A percentile compares a stretch with the other conserved stretches of the same genome.
Evolutionary conservation across 1,140 invertebrate species (phyloP).

Genomic region (Anoplophora glabripennis): DNA sequence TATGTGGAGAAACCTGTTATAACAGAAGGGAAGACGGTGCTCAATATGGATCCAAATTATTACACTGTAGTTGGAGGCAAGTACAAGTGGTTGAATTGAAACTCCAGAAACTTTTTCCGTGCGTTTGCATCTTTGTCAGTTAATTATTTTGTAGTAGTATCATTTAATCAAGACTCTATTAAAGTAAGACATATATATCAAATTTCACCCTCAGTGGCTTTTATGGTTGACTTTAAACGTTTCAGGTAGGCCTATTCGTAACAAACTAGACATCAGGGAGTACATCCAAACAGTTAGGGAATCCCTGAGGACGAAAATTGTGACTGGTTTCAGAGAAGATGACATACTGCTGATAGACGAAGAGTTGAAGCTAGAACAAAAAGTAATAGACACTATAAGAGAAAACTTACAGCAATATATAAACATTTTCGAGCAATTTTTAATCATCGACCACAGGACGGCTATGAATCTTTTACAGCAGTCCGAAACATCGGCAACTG

Average conservation of each 20-base stretch:
- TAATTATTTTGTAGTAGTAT: too few relatives aligned
- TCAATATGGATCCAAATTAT: constrained; percentile 61
- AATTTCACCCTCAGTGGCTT: too few relatives aligned
- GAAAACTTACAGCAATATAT: constrained; percentile 56
- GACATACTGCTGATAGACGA: constrained; percentile 59
- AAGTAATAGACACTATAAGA: constrained; percentile 53
- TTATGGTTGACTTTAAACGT: too few relatives aligned
- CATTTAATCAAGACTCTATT: too few relatives aligned
- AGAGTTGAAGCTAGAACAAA: constrained; percentile 57
- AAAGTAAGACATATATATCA: too few relatives aligned
- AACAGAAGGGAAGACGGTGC: constrained; percentile 48
- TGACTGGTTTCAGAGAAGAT: constrained; percentile 57
- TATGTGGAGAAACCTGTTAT: constrained; percentile 38
- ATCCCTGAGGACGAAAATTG: constrained; percentile 54
- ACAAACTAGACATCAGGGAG: constrained; percentile 51
- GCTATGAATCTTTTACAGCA: constrained; percentile 56
- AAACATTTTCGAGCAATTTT: constrained; percentile 60
- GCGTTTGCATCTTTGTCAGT: too few relatives aligned
- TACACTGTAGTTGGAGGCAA: constrained; percentile 57
- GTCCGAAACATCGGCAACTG: constrained; percentile 52
- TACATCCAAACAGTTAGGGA: constrained; percentile 58
- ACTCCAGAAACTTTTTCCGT: too few relatives aligned
- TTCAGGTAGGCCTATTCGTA: neutral
- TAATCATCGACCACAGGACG: constrained; percentile 59
- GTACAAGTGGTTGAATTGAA: too few relatives aligned